phyloP scores from a whole-genome alignment of 1,140 invertebrate species.

The Neomicropteryx cornuta region DNA sequence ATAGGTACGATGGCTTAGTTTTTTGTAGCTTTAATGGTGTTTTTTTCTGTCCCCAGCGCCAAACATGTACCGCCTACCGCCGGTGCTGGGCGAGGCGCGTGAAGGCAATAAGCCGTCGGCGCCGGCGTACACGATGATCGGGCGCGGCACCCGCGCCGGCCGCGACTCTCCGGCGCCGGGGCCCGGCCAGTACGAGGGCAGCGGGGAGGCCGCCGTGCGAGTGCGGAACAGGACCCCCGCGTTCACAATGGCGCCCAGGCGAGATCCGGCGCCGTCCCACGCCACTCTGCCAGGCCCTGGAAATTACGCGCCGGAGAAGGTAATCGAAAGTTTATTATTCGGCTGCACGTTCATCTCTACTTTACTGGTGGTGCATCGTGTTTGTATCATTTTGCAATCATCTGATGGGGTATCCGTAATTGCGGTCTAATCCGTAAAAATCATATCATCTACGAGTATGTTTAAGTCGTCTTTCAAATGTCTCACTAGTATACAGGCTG shows the following conservation, averaged over 20 bases:
- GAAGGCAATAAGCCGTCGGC: constrained; percentile 50
- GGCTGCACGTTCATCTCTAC: too few relatives aligned
- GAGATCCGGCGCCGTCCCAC: constrained; percentile 23
- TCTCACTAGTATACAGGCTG: too few relatives aligned
- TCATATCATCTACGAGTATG: too few relatives aligned
- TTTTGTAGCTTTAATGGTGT: too few relatives aligned
- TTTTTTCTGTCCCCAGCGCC: constrained; percentile 47
- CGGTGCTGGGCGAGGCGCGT: constrained; percentile 58
- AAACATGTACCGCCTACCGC: constrained; percentile 80
- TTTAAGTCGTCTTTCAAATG: too few relatives aligned
- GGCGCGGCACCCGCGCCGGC: constrained; percentile 22
- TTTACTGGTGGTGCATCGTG: too few relatives aligned
- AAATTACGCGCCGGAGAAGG: constrained; percentile 48
- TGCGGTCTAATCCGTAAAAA: too few relatives aligned
- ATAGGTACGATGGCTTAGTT: too few relatives aligned
- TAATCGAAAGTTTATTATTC: too few relatives aligned
- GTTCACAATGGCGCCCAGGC: constrained; percentile 35
- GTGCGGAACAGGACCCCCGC: constrained; percentile 29
- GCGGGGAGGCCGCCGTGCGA: constrained; percentile 20
- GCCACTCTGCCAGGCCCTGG: constrained; percentile 41
- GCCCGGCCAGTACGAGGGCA: constrained; percentile 34
- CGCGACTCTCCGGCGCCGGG: constrained; percentile 28
- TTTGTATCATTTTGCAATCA: too few relatives aligned
- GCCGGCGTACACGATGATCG: constrained; percentile 37
- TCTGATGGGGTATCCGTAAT: too few relatives aligned